phyloP scores from a whole-genome alignment of 2,113 vertebrate genomes.

The Eurypyga helias region DNA sequence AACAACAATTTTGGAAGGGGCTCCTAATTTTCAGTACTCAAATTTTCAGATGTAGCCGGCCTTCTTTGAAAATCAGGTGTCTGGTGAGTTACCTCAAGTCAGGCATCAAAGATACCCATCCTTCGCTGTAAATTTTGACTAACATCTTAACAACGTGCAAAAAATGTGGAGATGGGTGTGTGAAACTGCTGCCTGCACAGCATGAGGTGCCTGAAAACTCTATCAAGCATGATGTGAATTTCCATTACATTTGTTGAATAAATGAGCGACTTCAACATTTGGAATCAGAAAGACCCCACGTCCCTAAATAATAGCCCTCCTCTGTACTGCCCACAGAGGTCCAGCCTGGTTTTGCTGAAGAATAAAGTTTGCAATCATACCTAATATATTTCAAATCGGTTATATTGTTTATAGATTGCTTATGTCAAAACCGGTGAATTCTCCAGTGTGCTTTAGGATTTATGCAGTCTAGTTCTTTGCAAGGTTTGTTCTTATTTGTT shows the following conservation, averaged over 20 bases:
- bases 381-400: conserved; percentile 57
- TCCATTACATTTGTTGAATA: neutral
- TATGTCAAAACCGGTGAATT: conserved; percentile 71
- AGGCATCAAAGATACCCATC: neutral
- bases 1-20: neutral
- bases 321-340: neutral
- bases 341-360: conserved; percentile 9
- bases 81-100: neutral
- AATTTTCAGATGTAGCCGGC: neutral
- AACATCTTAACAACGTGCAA: neutral
- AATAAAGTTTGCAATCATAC: conserved; percentile 33
- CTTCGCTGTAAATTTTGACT: neutral
- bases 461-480: conserved; percentile 69
- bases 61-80: neutral
- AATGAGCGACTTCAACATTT: neutral
- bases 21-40: neutral
- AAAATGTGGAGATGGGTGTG: neutral
- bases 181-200: neutral
- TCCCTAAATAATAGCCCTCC: neutral
- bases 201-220: neutral
- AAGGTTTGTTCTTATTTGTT: conserved; percentile 76
- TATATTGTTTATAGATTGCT: conserved; percentile 73
- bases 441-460: conserved; percentile 69
- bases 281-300: neutral
- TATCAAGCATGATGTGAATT: neutral